Evolutionary conservation across 2,888 invertebrate species (phyloP), one percentile per base, ranked within the genome.

Genomic region (Mechanitis mazaeus): DNA sequence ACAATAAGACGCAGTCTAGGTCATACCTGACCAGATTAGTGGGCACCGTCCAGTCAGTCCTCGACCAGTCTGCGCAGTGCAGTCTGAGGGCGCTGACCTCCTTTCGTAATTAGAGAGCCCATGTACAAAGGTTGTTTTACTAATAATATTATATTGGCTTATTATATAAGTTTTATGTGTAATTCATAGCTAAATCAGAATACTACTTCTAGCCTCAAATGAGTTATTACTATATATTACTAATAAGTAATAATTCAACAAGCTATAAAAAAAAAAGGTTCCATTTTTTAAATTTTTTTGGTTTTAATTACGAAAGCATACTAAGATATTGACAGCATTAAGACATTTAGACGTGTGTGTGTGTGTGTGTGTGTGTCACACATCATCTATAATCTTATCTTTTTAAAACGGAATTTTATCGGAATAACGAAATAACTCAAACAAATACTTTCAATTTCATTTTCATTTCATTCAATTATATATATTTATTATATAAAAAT

Each of bases 21-120:
- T 50, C 50, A 50, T 31, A 31, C 31, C 50, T 50, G 28, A 50
- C 31, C 31, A 28, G 50, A 50, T 50, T 50, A 50, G 50, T 28
- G 50, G 20, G 20, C 20, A 20, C 20, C 20, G 20, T 20, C 9
- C 31, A 3, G 11, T 31, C 50, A 31, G 3, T 31, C 50, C 31
- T 50, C 50, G 7, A 6, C 9, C n/a, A 7, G 50, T 50, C 50
- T 31, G 50, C 20, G 20, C 20, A 20, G 20, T 20, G 20, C 11
- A 64, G 46, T 50, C 46, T 56, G 54, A 58, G 65, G 59, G 58
- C 59, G 64, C 33, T 66, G 61, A 66, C 64, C 61, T 59, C 55
- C 60, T 65, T 65, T 60, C 63, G 54, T 63, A 58, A 60, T 50
- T 31, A 50, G 31, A 31, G 50, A 31, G 11, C 50, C 50, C n/a